Percentiles rank a stretch among this genome's conserved stretches.
Conservation (phyloP, 2,888 invertebrate genomes). For the Papilio gigon region DNA sequence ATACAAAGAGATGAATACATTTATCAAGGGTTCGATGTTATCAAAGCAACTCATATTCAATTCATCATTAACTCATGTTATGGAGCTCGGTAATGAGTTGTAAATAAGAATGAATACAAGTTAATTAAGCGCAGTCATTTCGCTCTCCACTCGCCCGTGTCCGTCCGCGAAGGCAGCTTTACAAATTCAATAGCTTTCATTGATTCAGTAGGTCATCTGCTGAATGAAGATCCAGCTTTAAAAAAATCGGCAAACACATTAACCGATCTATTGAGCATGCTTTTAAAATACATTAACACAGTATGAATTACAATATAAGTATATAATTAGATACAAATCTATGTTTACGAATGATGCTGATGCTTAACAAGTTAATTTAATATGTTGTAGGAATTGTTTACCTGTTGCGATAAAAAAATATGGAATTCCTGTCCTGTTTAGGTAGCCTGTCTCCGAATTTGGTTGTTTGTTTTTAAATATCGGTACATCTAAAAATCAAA, state of each 20-base stretch:
- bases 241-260: slow-evolving; percentile 13
- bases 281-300: background rate
- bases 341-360: background rate
- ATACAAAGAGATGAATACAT: background rate
- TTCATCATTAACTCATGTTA: slow-evolving; percentile 21
- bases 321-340: too few relatives aligned
- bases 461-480: background rate
- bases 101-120: slow-evolving; percentile 25
- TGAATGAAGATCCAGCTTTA: background rate
- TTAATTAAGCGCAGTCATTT: slow-evolving; percentile 38
- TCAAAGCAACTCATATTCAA: background rate
- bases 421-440: slow-evolving; percentile 4
- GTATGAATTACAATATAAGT: too few relatives aligned
- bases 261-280: background rate
- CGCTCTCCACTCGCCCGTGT: slow-evolving; percentile 29
- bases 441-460: background rate
- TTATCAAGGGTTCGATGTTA: background rate
- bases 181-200: slow-evolving; percentile 30
- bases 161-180: slow-evolving; percentile 22
- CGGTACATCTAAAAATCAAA: background rate
- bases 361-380: background rate
- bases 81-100: slow-evolving; percentile 11
- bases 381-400: background rate
- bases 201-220: slow-evolving; percentile 35
- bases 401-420: slow-evolving; percentile 9